Percentiles rank a stretch among this genome's conserved stretches.
These are phyloP conservation scores for Diorhabda carinulata DNA, from an alignment of 1,140 invertebrate genomes.

Conservation along the genomic window DNA sequence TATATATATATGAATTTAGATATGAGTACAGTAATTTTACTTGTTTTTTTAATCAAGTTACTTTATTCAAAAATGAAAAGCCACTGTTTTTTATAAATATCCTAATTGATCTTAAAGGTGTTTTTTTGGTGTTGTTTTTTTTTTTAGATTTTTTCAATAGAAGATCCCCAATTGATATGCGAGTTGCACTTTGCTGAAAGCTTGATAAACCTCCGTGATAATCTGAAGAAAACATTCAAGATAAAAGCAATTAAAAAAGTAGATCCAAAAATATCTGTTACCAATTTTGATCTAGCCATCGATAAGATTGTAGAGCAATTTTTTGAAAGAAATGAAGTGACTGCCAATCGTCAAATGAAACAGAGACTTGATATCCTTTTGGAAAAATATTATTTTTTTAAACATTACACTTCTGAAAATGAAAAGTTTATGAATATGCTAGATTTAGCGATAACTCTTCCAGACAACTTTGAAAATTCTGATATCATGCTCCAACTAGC, in stretches of 20 bases:
- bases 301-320: constrained; percentile 47
- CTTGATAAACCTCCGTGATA: constrained; percentile 44
- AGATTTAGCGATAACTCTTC: constrained; percentile 35
- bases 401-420: constrained; percentile 27
- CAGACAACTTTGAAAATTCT: constrained; percentile 27
- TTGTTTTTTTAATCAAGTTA: too few relatives aligned
- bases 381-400: constrained; percentile 21
- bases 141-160: constrained; percentile 50
- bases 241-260: constrained; percentile 41
- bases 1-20: too few relatives aligned
- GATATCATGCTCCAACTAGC: constrained; percentile 30
- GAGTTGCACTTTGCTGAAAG: constrained; percentile 49
- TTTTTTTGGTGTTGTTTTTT: neutral
- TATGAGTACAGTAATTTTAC: too few relatives aligned
- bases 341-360: constrained; percentile 30
- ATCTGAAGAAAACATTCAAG: constrained; percentile 36
- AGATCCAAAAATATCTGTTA: constrained; percentile 41
- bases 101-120: too few relatives aligned
- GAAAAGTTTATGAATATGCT: constrained; percentile 36
- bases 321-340: constrained; percentile 38
- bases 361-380: constrained; percentile 20
- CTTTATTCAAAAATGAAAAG: too few relatives aligned
- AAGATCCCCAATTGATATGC: constrained; percentile 45
- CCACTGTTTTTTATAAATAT: too few relatives aligned
- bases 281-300: constrained; percentile 27